Percentiles rank a stretch among this genome's conserved stretches.
Conservation (phyloP, 2,113 vertebrate genomes). For the Anseranas semipalmata region DNA sequence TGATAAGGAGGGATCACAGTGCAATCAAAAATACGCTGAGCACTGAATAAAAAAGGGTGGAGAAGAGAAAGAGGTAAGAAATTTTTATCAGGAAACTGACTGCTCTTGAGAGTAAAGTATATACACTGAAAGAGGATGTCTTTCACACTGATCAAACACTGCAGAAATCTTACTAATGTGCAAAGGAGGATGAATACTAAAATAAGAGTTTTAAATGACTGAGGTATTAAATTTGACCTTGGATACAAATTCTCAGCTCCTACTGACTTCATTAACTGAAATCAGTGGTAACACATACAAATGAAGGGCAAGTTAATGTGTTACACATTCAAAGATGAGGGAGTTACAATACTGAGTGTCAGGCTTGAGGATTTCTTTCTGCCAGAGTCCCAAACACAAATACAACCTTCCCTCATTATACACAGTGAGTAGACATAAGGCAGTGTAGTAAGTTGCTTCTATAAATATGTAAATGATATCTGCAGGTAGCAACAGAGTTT, state of each 20-base stretch:
- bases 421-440: background rate
- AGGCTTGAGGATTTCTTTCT: background rate
- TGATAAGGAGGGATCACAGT: background rate
- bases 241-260: background rate
- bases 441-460: background rate
- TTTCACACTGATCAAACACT: background rate
- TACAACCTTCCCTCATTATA: background rate
- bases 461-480: background rate
- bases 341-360: background rate
- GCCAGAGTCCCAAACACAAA: background rate
- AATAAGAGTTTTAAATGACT: constrained; percentile 8
- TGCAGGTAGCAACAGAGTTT: background rate
- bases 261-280: background rate
- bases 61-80: background rate
- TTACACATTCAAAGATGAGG: background rate
- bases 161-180: background rate
- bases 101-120: background rate
- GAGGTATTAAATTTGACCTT: background rate
- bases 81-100: background rate
- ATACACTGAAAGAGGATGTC: background rate
- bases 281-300: background rate
- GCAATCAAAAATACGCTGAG: background rate
- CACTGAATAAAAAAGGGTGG: background rate
- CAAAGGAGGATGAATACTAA: background rate
- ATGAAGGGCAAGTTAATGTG: background rate